Evolutionary conservation across 2,888 invertebrate species (phyloP).

Genomic region (Nipponacmea schrenckii): DNA sequence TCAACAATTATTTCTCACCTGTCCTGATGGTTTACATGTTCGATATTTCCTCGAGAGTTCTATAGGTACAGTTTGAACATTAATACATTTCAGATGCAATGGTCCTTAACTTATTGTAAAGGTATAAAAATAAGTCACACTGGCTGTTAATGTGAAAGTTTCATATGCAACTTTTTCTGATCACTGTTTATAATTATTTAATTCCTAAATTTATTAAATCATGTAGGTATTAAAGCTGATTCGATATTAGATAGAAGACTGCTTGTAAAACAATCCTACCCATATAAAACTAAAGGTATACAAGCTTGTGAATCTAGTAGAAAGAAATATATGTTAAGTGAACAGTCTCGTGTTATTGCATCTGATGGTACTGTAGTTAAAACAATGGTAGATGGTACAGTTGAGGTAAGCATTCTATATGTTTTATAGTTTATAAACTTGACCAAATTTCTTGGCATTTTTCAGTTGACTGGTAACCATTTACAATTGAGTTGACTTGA

Average conservation of each 20-base stretch:
- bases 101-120: too few species aligned
- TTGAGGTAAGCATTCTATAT: conserved; percentile 50
- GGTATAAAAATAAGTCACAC: too few species aligned
- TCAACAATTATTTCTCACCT: conserved; percentile 62
- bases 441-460: too few species aligned
- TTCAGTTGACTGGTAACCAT: too few species aligned
- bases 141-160: too few species aligned
- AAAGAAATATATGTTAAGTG: conserved; percentile 53
- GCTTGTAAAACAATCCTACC: conserved; percentile 63
- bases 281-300: conserved; percentile 57
- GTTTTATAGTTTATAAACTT: background rate
- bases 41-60: conserved; percentile 60
- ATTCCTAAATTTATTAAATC: background rate
- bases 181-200: too few species aligned
- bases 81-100: too few species aligned
- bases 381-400: conserved; percentile 63
- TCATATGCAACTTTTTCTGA: too few species aligned
- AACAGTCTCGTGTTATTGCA: conserved; percentile 60
- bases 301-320: conserved; percentile 57
- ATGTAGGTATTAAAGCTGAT: conserved; percentile 50
- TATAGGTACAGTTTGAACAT: conserved; percentile 44
- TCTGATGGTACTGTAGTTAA: conserved; percentile 66
- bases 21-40: conserved; percentile 64
- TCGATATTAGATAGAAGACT: conserved; percentile 51
- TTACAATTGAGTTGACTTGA: too few species aligned